phyloP scores from a whole-genome alignment of 1,140 invertebrate species.

The Diorhabda elongata region DNA sequence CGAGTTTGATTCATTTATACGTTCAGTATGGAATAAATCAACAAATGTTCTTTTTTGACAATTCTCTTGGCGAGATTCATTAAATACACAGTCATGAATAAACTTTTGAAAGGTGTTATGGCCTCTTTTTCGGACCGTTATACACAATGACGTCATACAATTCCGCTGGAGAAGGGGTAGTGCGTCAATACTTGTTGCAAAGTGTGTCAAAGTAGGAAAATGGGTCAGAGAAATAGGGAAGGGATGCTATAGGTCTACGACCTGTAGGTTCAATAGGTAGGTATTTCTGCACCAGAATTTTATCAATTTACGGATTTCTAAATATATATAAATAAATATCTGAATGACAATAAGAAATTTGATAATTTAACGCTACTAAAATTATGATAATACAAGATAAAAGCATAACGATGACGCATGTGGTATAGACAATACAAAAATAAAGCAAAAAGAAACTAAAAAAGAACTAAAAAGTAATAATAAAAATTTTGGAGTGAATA shows the following conservation, averaged over 20 bases:
- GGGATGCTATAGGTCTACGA: constrained; percentile 40
- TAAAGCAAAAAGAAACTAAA: too few species aligned
- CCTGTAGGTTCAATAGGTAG: constrained; percentile 22
- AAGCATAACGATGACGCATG: too few species aligned
- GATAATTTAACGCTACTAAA: too few species aligned
- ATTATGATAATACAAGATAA: too few species aligned
- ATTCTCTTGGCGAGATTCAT: too few species aligned
- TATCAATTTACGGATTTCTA: constrained; percentile 5
- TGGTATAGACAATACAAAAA: too few species aligned
- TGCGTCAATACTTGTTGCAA: constrained; percentile 47
- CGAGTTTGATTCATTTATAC: too few species aligned
- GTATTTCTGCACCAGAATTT: constrained; percentile 18
- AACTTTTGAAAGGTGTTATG: constrained; percentile 9
- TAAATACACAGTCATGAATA: background rate
- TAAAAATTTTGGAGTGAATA: too few species aligned
- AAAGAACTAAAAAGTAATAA: too few species aligned
- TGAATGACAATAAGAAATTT: too few species aligned
- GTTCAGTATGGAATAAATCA: too few species aligned
- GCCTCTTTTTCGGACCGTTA: constrained; percentile 12
- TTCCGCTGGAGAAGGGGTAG: constrained; percentile 22
- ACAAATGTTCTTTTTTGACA: too few species aligned
- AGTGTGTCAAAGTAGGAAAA: constrained; percentile 40
- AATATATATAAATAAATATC: background rate
- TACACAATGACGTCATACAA: constrained; percentile 28
- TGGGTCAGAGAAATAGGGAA: constrained; percentile 33